These are phyloP conservation scores for Hylyphantes graminicola DNA, from an alignment of 1,140 invertebrate species.

Conservation along the genomic window DNA sequence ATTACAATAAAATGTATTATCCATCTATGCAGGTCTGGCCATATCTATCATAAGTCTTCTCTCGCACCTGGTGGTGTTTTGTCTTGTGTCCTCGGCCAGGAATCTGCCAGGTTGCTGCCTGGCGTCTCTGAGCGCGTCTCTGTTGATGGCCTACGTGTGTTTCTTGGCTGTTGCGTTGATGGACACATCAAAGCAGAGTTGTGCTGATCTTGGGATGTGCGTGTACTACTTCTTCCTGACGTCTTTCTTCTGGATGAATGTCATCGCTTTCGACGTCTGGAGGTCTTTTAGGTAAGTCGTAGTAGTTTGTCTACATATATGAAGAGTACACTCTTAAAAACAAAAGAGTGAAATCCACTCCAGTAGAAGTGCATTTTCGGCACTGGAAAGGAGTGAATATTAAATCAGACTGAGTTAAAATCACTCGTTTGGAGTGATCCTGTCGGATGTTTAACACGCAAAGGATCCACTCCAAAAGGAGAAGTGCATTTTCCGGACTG, in stretches of 20 bases:
- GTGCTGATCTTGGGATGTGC: constrained; percentile 68
- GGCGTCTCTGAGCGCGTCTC: constrained; percentile 69
- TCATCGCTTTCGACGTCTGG: constrained; percentile 74
- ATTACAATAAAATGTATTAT: too few relatives aligned
- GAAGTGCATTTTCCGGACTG: too few relatives aligned
- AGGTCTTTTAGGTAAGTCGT: constrained; percentile 67
- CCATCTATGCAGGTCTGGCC: constrained; percentile 64
- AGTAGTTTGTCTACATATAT: too few relatives aligned
- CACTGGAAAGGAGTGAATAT: too few relatives aligned
- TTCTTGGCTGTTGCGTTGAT: constrained; percentile 67
- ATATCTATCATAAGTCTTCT: constrained; percentile 70
- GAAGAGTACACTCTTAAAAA: too few relatives aligned
- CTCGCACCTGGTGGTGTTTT: constrained; percentile 70
- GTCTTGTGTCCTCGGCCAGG: constrained; percentile 69
- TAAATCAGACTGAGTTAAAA: too few relatives aligned
- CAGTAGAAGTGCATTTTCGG: too few relatives aligned
- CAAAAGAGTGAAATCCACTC: too few relatives aligned
- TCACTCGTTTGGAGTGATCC: too few relatives aligned
- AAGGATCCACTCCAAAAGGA: too few relatives aligned
- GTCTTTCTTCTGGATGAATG: constrained; percentile 75
- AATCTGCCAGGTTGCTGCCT: constrained; percentile 72
- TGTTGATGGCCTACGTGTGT: constrained; percentile 69
- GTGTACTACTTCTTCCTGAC: constrained; percentile 73
- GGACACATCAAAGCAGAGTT: constrained; percentile 61
- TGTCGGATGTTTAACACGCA: too few relatives aligned